phyloP scores from a whole-genome alignment of 92 coral and sea anemone genomes.

The Siderastrea radians region DNA sequence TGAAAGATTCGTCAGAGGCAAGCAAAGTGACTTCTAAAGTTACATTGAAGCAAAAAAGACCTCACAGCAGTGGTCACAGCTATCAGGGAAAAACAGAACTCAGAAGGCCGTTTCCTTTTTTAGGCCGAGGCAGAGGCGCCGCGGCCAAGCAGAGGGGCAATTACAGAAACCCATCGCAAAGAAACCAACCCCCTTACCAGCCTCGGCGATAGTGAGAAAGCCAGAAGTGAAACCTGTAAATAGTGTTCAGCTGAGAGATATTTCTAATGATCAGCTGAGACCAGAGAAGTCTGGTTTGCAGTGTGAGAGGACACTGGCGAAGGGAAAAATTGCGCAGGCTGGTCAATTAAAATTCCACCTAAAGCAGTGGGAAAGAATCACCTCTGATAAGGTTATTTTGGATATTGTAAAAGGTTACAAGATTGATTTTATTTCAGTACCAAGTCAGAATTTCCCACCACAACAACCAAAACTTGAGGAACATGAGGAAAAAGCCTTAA shows the following conservation, averaged over 20 bases:
- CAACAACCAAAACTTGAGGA: background rate
- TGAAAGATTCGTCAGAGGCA: no score
- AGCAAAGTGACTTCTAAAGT: no score
- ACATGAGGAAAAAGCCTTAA: no score
- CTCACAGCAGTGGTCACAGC: no score
- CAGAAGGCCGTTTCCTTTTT: background rate
- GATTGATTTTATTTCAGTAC: no score
- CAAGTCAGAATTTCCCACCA: background rate
- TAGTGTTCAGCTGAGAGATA: background rate
- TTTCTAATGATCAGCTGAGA: background rate
- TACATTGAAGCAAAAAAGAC: no score
- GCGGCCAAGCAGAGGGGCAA: conserved; percentile 2
- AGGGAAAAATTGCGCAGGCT: background rate
- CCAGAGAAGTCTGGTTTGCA: background rate
- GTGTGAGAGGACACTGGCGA: background rate
- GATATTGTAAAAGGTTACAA: background rate
- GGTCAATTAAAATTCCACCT: background rate
- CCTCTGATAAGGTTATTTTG: conserved; percentile 1
- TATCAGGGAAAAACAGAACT: no score
- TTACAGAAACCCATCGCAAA: background rate
- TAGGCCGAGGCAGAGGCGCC: background rate
- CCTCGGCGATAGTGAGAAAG: conserved; percentile 6
- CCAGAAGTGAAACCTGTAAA: background rate
- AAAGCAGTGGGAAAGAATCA: background rate
- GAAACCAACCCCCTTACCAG: background rate